phyloP scores from a whole-genome alignment of 2,797 vertebrate genomes.

The Onychomys leucogaster region DNA sequence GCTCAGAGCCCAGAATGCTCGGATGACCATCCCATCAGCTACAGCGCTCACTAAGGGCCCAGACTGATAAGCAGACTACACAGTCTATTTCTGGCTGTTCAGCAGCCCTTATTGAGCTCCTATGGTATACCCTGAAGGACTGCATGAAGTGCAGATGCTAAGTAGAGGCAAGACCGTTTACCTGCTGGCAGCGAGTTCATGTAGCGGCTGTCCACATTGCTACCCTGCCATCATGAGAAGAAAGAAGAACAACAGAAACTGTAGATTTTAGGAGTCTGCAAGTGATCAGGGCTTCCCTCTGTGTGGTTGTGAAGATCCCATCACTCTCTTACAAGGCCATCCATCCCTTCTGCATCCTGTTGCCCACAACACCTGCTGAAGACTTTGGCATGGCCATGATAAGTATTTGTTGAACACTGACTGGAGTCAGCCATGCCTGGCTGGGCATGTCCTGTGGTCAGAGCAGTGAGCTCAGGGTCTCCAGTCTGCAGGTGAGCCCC shows the following conservation, averaged over 20 bases:
- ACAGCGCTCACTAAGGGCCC: background rate
- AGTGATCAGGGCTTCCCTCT: background rate
- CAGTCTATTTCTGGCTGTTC: background rate
- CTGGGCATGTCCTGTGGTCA: background rate
- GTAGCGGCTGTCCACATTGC: too few species aligned
- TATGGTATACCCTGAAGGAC: background rate
- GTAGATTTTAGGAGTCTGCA: background rate
- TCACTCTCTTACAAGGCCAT: background rate
- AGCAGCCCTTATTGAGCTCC: background rate
- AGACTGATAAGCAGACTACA: background rate
- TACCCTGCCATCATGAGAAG: background rate
- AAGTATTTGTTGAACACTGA: background rate
- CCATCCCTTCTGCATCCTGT: too few species aligned
- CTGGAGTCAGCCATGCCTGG: background rate
- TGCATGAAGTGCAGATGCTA: background rate
- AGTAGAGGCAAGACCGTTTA: background rate
- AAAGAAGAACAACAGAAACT: background rate
- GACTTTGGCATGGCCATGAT: background rate
- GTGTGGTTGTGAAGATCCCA: background rate
- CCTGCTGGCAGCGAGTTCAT: accelerated
- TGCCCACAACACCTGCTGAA: background rate
- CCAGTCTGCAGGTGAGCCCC: accelerated
- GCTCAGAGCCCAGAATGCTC: background rate
- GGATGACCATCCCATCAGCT: background rate
- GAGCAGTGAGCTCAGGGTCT: background rate